Evolutionary conservation across 2,888 invertebrate species (phyloP).

Genomic region (Eretmocerus hayati): DNA sequence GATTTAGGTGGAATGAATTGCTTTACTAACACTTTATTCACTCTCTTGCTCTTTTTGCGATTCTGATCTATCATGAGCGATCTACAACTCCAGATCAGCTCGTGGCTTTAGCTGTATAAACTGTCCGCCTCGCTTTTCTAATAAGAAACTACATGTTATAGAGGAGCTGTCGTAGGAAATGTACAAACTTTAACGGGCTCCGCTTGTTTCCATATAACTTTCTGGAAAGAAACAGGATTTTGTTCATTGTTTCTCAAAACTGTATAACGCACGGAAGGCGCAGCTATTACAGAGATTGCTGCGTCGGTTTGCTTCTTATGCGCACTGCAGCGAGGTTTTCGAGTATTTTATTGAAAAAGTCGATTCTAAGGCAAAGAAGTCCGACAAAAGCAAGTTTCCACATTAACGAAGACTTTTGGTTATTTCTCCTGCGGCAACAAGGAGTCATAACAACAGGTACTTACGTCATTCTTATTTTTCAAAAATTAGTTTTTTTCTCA

Average conservation of each 20-base stretch:
- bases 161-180: neutral
- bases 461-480: slow-evolving; percentile 22
- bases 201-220: no score
- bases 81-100: no score
- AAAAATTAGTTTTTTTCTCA: slow-evolving; percentile 12
- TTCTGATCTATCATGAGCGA: no score
- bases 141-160: neutral
- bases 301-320: slow-evolving; percentile 10
- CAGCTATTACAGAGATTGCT: slow-evolving; percentile 3
- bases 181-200: neutral
- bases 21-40: no score
- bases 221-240: no score
- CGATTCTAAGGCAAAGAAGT: slow-evolving; percentile 11
- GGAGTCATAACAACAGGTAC: slow-evolving; percentile 41
- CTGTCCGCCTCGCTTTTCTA: slow-evolving; percentile 1
- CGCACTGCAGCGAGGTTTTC: slow-evolving; percentile 6
- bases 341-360: slow-evolving; percentile 13
- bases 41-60: no score
- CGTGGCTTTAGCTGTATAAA: no score
- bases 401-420: slow-evolving; percentile 35
- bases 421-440: slow-evolving; percentile 36
- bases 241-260: slow-evolving; percentile 2
- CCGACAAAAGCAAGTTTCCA: slow-evolving; percentile 17
- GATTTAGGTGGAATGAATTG: no score
- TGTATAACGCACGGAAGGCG: slow-evolving; percentile 4